These are phyloP conservation scores for Acropora tenuis DNA, from an alignment of 64 coral and sea anemone species.

Conservation along the genomic window DNA sequence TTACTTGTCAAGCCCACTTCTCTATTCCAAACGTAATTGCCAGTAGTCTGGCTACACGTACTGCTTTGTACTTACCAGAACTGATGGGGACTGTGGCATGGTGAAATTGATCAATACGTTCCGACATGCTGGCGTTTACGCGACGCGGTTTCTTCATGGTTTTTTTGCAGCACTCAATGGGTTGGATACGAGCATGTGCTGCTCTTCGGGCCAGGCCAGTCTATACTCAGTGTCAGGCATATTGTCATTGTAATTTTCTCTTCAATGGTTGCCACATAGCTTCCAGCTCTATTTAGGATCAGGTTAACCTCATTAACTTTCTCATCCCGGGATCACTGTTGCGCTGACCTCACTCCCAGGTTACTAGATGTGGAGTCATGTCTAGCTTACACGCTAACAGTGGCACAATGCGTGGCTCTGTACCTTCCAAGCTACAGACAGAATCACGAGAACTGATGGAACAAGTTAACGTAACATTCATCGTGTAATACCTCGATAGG, in stretches of 20 bases:
- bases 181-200: constrained; percentile 41
- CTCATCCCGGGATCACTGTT: neutral
- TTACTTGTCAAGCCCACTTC: too few relatives aligned
- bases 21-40: too few relatives aligned
- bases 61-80: too few relatives aligned
- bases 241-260: constrained; percentile 1
- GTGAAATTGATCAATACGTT: too few relatives aligned
- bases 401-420: neutral
- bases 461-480: neutral
- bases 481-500: too few relatives aligned
- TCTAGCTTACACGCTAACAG: neutral
- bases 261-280: neutral
- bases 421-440: constrained; percentile 21
- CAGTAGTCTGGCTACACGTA: too few relatives aligned
- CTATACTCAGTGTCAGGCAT: neutral
- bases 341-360: constrained; percentile 17
- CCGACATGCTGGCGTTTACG: too few relatives aligned
- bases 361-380: constrained; percentile 6
- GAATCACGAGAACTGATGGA: neutral
- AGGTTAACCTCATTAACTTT: constrained; percentile 10
- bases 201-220: constrained; percentile 50
- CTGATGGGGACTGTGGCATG: too few relatives aligned
- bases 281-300: neutral
- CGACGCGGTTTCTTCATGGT: neutral
- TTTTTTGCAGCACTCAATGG: constrained; percentile 21